phyloP scores from a whole-genome alignment of 2,113 vertebrate species.

The Bagarius yarrelli region DNA sequence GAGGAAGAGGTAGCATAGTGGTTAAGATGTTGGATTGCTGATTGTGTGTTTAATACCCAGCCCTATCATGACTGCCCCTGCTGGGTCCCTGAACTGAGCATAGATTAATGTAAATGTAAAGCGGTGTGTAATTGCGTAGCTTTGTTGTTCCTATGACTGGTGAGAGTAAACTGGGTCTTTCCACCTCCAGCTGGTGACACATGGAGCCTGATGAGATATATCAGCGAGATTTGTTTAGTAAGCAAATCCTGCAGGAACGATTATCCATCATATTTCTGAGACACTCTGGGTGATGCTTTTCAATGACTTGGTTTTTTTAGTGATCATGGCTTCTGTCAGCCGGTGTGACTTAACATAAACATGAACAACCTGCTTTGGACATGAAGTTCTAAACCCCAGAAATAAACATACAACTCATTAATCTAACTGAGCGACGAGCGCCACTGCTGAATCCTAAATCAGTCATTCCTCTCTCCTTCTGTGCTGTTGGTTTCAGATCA shows the following conservation, averaged over 20 bases:
- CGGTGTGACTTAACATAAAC: constrained; percentile 60
- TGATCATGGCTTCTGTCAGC: constrained; percentile 64
- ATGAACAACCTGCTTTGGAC: constrained; percentile 47
- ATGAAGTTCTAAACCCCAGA: constrained; percentile 46
- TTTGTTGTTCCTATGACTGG: constrained; percentile 1
- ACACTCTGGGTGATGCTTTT: constrained; percentile 15
- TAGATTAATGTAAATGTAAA: background rate
- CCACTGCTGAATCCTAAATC: background rate
- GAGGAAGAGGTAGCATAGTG: too few relatives aligned
- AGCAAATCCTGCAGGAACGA: constrained; percentile 55
- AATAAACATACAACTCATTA: background rate
- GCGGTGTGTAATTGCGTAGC: background rate
- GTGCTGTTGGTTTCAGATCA: background rate
- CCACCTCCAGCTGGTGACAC: constrained; percentile 29
- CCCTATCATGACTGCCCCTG: too few relatives aligned
- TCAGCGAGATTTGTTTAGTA: constrained; percentile 67
- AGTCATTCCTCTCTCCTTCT: background rate
- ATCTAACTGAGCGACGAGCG: background rate
- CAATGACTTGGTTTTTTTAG: constrained; percentile 49
- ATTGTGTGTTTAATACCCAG: too few relatives aligned
- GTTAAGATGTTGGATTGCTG: too few relatives aligned
- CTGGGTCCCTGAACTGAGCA: too few relatives aligned
- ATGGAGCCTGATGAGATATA: constrained; percentile 49
- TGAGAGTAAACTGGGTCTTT: constrained; percentile 25
- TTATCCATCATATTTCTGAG: constrained; percentile 53